These are phyloP conservation scores for Agrilus cyanescens DNA, from an alignment of 2,888 invertebrate genomes.

Conservation along the genomic window DNA sequence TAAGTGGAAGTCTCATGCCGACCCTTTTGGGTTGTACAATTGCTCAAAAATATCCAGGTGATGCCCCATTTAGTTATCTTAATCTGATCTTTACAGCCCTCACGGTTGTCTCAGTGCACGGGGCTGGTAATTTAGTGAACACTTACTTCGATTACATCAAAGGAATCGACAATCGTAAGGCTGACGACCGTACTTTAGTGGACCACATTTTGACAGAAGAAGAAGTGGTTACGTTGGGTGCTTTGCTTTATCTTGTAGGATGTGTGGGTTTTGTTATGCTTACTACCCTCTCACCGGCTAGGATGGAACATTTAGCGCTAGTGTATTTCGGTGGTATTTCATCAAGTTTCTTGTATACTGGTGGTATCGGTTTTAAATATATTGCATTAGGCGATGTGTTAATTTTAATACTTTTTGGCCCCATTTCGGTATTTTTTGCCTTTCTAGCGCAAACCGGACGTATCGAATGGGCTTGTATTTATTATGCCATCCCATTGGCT, in stretches of 20 bases:
- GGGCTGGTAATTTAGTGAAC: slow-evolving; percentile 93
- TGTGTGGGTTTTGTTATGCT: slow-evolving; percentile 43
- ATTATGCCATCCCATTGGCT: slow-evolving; percentile 88
- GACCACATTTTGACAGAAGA: slow-evolving; percentile 78
- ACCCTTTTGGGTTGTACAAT: slow-evolving; percentile 81
- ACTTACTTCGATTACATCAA: slow-evolving; percentile 92
- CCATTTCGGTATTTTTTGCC: slow-evolving; percentile 85
- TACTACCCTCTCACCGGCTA: slow-evolving; percentile 64
- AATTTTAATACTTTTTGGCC: slow-evolving; percentile 86
- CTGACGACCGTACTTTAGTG: slow-evolving; percentile 90
- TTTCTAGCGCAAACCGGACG: slow-evolving; percentile 87
- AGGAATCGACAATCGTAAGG: slow-evolving; percentile 90
- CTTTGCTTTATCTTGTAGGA: slow-evolving; percentile 75
- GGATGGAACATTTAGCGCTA: slow-evolving; percentile 88
- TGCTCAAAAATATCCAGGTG: slow-evolving; percentile 70
- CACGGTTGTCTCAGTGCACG: slow-evolving; percentile 85
- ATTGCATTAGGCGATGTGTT: slow-evolving; percentile 89
- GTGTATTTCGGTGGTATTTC: slow-evolving; percentile 93
- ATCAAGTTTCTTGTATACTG: slow-evolving; percentile 92
- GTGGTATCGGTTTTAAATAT: slow-evolving; percentile 90
- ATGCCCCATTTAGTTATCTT: slow-evolving; percentile 64
- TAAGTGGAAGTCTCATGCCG: slow-evolving; percentile 84
- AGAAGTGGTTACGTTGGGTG: slow-evolving; percentile 79
- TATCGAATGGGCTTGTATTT: slow-evolving; percentile 81
- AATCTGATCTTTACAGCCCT: slow-evolving; percentile 71